Evolutionary conservation across 2,888 invertebrate species (phyloP).

Genomic region (Elegia similella): DNA sequence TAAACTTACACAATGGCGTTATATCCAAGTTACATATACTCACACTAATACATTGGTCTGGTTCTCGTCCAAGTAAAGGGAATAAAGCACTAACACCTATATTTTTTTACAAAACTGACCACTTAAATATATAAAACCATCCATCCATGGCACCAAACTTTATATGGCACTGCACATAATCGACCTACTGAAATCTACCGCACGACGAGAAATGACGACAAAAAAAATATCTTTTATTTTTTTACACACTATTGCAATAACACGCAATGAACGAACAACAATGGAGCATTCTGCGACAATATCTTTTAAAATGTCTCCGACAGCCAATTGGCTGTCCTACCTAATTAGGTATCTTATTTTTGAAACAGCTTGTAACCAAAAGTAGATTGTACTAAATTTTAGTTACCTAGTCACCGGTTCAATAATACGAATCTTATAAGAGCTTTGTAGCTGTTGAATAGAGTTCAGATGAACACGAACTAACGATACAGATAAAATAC

Average conservation of each 20-base stretch:
- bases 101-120: slow-evolving; percentile 14
- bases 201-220: background rate
- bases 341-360: too few species aligned
- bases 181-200: background rate
- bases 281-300: background rate
- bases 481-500: too few species aligned
- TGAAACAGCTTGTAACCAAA: too few species aligned
- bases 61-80: slow-evolving; percentile 12
- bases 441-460: too few species aligned
- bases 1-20: background rate
- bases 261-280: background rate
- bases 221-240: background rate
- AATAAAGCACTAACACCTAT: slow-evolving; percentile 16
- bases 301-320: background rate
- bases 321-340: too few species aligned
- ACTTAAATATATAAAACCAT: background rate
- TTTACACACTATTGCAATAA: background rate
- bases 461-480: too few species aligned
- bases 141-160: background rate
- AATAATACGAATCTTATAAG: too few species aligned
- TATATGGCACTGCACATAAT: background rate
- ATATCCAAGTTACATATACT: slow-evolving; percentile 1
- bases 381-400: too few species aligned
- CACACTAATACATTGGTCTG: slow-evolving; percentile 17
- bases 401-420: too few species aligned